phyloP scores from a whole-genome alignment of 1,140 invertebrate genomes.

The Philopotamus ludificatus region DNA sequence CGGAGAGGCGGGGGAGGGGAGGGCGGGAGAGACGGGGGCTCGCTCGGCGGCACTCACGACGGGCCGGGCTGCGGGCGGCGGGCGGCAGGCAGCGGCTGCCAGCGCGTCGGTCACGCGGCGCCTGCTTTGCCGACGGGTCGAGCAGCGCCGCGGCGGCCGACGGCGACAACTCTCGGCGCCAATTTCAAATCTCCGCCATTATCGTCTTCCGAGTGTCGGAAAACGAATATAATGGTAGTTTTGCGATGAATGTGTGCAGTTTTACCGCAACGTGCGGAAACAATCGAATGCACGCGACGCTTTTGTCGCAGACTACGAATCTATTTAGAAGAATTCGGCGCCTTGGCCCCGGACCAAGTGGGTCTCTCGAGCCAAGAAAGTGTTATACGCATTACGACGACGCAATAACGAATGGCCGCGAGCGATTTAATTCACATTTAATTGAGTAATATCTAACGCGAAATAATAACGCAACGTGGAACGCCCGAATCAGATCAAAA shows the following conservation, averaged over 20 bases:
- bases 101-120: neutral
- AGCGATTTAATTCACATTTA: no score
- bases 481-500: no score
- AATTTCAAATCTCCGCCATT: neutral
- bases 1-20: neutral
- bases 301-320: neutral
- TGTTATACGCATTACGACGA: no score
- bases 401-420: no score
- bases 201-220: neutral
- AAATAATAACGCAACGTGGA: no score
- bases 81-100: neutral
- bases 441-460: no score
- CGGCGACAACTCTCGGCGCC: neutral
- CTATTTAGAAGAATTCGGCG: no score
- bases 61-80: neutral
- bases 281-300: neutral
- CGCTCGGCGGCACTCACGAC: no score
- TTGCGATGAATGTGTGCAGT: no score
- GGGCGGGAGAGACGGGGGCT: neutral
- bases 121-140: conserved; percentile 4
- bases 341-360: no score
- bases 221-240: neutral
- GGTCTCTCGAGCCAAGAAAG: no score
- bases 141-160: neutral
- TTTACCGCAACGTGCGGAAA: neutral